A percentile compares a stretch with the other conserved stretches of the same genome.
phyloP scores from a whole-genome alignment of 2,113 vertebrate genomes.

The Cinclus mexicanus region DNA sequence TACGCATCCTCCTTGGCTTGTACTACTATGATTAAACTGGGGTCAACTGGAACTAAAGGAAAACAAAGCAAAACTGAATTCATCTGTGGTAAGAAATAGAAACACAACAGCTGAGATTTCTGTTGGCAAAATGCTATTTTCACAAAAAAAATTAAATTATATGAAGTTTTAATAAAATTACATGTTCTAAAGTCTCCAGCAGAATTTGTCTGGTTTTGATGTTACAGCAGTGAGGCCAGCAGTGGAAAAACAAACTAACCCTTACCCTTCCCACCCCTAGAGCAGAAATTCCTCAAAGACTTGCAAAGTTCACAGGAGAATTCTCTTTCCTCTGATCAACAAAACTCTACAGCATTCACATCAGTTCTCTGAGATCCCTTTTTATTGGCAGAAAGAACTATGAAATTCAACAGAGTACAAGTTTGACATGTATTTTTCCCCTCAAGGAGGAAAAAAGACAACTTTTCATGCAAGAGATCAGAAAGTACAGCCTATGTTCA shows the following conservation, averaged over 20 bases:
- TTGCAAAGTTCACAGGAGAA: background rate
- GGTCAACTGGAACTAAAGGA: conserved; percentile 90
- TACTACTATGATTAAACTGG: conserved; percentile 92
- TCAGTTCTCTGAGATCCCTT: background rate
- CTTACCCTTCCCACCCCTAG: background rate
- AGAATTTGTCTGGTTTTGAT: background rate
- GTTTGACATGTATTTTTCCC: background rate
- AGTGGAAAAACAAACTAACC: background rate
- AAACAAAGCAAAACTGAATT: background rate
- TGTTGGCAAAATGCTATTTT: background rate
- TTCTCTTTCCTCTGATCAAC: background rate
- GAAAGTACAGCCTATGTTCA: background rate
- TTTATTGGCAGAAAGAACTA: background rate
- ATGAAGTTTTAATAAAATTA: background rate
- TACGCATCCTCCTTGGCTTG: conserved; percentile 97
- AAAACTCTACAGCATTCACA: background rate
- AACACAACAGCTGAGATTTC: background rate
- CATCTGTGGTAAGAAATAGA: background rate
- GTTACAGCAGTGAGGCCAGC: background rate
- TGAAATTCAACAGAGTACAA: background rate
- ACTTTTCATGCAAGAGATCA: background rate
- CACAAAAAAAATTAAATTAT: background rate
- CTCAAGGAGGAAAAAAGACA: background rate
- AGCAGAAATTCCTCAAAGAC: background rate
- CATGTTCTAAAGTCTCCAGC: background rate